Base-by-base conservation (phyloP, 2,797 vertebrate genomes). In the Trichosurus vulpecula region DNA sequence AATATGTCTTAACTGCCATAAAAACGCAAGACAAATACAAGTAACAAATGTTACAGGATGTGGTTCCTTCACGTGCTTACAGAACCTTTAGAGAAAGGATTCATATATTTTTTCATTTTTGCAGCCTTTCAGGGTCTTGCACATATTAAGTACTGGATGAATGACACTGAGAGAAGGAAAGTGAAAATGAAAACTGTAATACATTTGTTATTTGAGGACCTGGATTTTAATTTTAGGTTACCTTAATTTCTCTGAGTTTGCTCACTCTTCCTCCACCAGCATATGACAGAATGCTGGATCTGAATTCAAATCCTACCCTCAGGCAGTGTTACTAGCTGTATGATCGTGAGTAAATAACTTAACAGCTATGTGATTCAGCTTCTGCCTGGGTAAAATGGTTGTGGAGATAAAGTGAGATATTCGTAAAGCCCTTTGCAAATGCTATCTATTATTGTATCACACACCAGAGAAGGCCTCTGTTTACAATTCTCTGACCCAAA, bases 251-350 rank as follows among this genome's bases (percentile, higher is more conserved):
- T 12, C 10, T 29, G 9, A 57, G 27, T 22, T 87, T 87, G 41
- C 41, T 25, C 41, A 19, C 41, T 87, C 8, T 9, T 22, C 19
- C 9, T 19, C 22, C 14, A 66, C n/a, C 4, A 41, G n/a, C 6
- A 41, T 14, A 0, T 22, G n/a, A 25, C 10, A 81, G 8, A 81
- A 35, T 58, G 16, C 6, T n/a, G 35, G 35, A 6, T 30, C n/a
- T 8, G 16, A 22, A n/a, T 47, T 81, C n/a, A 41, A 81, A 81
- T 81, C 19, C 16, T 81, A 5, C 6, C 19, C 66, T 66, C 61
- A 9, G 19, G n/a, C 6, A 47, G 3, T 9, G 6, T 9, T 9
- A n/a, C 14, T 4, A 81, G 16, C 14, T 19, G n/a, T 0, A 25
- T 3, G 66, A 81, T 81, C n/a, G 66, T 41, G 1, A 81, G n/a